phyloP scores from a whole-genome alignment of 2,888 invertebrate species.

The Zonitis immaculata region DNA sequence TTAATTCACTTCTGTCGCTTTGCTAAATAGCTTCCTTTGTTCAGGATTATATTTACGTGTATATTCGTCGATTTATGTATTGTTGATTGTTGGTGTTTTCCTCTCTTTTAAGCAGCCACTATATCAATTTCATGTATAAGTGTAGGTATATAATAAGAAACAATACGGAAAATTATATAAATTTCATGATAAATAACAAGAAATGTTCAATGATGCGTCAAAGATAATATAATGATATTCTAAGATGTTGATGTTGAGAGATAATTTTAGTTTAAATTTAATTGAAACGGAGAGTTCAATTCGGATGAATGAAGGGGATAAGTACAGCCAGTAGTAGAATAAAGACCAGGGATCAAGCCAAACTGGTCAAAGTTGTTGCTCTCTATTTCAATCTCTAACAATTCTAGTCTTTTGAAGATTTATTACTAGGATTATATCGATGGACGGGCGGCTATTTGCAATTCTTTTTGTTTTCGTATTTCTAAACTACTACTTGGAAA shows the following conservation, averaged over 20 bases:
- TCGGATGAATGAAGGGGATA: conserved; percentile 41
- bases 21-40: conserved; percentile 46
- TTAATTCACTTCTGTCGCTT: conserved; percentile 46
- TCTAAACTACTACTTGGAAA: no score
- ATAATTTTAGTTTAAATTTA: conserved; percentile 25
- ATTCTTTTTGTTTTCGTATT: no score
- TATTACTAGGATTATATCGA: conserved; percentile 37
- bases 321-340: conserved; percentile 36
- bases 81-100: conserved; percentile 26
- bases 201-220: no score
- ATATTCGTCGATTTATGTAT: conserved; percentile 38
- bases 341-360: conserved; percentile 34
- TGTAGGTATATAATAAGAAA: no score
- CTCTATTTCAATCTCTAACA: conserved; percentile 41
- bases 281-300: conserved; percentile 33
- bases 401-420: conserved; percentile 35
- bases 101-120: conserved; percentile 24
- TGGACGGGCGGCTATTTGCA: conserved; percentile 34
- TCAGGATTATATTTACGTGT: conserved; percentile 41
- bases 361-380: conserved; percentile 39
- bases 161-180: no score
- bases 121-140: neutral
- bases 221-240: no score
- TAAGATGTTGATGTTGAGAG: neutral
- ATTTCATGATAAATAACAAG: no score